These are phyloP conservation scores for Drosophila gunungcola DNA, from an alignment of 1,140 invertebrate species.

Conservation along the genomic window DNA sequence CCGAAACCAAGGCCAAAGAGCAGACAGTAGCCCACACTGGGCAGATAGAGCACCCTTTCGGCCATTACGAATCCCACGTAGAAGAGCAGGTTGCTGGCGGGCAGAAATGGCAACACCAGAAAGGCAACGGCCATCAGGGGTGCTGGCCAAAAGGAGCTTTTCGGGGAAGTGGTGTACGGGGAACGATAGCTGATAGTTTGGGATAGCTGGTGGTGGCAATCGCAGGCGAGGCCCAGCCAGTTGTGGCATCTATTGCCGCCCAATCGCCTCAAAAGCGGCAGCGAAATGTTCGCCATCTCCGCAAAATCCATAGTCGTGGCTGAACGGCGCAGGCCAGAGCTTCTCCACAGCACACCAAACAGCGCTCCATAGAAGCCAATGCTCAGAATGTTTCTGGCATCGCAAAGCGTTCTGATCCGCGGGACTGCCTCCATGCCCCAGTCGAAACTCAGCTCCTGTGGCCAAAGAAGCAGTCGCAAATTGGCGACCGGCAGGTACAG, in stretches of 20 bases:
- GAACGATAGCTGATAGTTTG: conserved; percentile 6
- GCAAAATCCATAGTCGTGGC: conserved; percentile 31
- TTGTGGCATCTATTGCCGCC: conserved; percentile 53
- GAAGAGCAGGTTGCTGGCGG: conserved; percentile 97
- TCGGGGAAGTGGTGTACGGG: not conserved
- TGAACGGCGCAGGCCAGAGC: conserved; percentile 7
- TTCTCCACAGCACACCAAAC: conserved; percentile 84
- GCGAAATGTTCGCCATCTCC: conserved; percentile 52
- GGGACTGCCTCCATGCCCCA: conserved; percentile 98
- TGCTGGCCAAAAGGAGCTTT: conserved; percentile 17
- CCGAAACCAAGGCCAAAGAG: conserved; percentile 94
- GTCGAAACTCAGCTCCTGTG: conserved; percentile 94
- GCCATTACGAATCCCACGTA: conserved; percentile 98
- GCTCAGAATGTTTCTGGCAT: conserved; percentile 90
- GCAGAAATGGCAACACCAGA: conserved; percentile 95
- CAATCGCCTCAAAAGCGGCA: conserved; percentile 49
- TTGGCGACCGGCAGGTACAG: conserved; percentile 94
- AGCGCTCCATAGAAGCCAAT: conserved; percentile 89
- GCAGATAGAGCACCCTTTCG: conserved; percentile 97
- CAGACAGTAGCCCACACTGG: conserved; percentile 98
- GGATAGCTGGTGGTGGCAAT: conserved; percentile 49
- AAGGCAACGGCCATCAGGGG: conserved; percentile 93
- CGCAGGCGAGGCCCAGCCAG: conserved; percentile 43
- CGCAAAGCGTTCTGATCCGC: conserved; percentile 89
- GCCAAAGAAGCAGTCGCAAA: conserved; percentile 92